phyloP scores from a whole-genome alignment of 2,797 vertebrate species.

The Alauda arvensis region DNA sequence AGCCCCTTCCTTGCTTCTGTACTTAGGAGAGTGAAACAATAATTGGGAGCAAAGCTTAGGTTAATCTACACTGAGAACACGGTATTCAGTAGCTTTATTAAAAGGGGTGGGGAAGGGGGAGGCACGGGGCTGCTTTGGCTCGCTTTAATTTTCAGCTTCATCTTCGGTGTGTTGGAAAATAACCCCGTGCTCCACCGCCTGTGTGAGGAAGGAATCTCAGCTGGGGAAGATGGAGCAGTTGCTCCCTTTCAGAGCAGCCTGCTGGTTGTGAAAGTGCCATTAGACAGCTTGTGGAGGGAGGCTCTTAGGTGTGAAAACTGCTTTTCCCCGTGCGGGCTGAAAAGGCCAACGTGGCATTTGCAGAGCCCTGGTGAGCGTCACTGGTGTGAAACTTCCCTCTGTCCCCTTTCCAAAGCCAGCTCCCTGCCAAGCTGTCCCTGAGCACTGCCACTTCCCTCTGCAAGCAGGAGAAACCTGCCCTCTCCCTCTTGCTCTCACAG shows the following conservation, averaged over 20 bases:
- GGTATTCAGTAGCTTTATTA: constrained; percentile 43
- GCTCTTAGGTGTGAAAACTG: neutral
- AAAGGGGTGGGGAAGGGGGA: neutral
- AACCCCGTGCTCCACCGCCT: neutral
- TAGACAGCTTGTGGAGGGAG: neutral
- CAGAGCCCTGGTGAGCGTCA: neutral
- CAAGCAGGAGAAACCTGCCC: neutral
- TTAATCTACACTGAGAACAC: neutral
- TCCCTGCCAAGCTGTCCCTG: neutral
- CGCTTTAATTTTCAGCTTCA: neutral
- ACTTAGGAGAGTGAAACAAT: neutral
- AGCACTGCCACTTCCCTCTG: neutral
- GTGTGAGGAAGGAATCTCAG: neutral
- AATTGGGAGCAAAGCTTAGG: constrained; percentile 52
- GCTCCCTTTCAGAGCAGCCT: neutral
- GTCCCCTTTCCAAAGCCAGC: neutral
- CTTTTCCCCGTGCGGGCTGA: neutral
- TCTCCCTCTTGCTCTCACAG: neutral
- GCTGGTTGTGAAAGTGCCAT: neutral
- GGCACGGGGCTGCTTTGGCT: neutral
- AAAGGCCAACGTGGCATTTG: constrained; percentile 22
- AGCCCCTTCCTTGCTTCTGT: neutral
- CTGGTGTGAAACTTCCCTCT: neutral
- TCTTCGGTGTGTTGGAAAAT: neutral
- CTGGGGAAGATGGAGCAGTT: neutral